phyloP scores from a whole-genome alignment of 2,113 vertebrate genomes.

The Ailurus styani region DNA sequence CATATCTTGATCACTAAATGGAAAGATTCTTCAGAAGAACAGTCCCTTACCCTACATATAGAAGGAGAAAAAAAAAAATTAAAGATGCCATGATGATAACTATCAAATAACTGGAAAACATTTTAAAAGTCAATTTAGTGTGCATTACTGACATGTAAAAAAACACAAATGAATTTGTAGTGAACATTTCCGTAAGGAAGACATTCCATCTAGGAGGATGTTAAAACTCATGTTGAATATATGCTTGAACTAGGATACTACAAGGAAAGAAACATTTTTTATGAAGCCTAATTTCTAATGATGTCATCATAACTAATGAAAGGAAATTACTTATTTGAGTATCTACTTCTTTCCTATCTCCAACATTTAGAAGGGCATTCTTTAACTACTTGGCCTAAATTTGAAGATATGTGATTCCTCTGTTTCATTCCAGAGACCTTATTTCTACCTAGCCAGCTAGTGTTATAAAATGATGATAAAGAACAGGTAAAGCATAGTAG shows the following conservation, averaged over 20 bases:
- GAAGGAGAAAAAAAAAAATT: constrained; percentile 79
- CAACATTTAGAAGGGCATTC: not conserved
- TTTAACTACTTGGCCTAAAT: not conserved
- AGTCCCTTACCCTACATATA: constrained; percentile 83
- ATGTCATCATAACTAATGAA: not conserved
- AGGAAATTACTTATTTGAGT: not conserved
- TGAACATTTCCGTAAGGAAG: constrained; percentile 29
- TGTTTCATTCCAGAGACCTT: not conserved
- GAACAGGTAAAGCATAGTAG: not conserved
- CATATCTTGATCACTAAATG: constrained; percentile 65
- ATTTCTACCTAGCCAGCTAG: not conserved
- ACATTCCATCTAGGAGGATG: constrained; percentile 4
- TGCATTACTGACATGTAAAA: constrained; percentile 24
- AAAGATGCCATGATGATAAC: constrained; percentile 54
- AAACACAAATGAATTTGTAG: constrained; percentile 42
- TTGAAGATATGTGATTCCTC: not conserved
- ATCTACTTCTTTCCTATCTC: not conserved
- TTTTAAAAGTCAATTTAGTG: constrained; percentile 14
- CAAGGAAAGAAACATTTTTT: not conserved
- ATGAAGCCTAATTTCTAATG: not conserved
- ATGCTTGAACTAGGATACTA: not conserved
- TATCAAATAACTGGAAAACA: constrained; percentile 54
- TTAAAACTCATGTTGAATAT: not conserved
- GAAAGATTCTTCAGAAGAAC: constrained; percentile 78
- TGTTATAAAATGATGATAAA: not conserved